A percentile compares a stretch with the other conserved stretches of the same genome.
These are phyloP conservation scores for Pteromalus puparum DNA, from an alignment of 1,140 invertebrate genomes.

Conservation along the genomic window DNA sequence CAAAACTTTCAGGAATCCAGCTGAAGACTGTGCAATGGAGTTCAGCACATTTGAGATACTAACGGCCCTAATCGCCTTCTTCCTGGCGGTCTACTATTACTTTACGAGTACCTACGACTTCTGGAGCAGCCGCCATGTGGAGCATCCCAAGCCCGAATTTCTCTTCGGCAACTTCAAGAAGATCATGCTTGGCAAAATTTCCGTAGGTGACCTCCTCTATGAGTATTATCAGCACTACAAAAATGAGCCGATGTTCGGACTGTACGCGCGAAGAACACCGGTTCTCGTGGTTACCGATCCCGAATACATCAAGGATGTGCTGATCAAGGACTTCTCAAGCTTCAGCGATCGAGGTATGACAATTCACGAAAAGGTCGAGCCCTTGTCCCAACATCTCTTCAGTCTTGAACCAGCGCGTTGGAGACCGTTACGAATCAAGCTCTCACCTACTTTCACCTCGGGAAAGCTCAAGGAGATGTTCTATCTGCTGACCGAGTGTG, in stretches of 20 bases:
- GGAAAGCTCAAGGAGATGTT: slow-evolving; percentile 76
- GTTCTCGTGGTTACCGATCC: slow-evolving; percentile 70
- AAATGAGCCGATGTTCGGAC: slow-evolving; percentile 69
- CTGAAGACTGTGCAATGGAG: not conserved
- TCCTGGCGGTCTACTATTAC: slow-evolving; percentile 57
- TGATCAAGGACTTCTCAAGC: slow-evolving; percentile 74
- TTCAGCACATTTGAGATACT: slow-evolving; percentile 51
- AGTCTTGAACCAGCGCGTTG: slow-evolving; percentile 70
- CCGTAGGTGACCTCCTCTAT: slow-evolving; percentile 43
- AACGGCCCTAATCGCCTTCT: slow-evolving; percentile 37
- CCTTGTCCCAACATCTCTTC: slow-evolving; percentile 66
- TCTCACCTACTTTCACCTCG: slow-evolving; percentile 74
- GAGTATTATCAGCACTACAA: slow-evolving; percentile 60
- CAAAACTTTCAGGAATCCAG: not conserved
- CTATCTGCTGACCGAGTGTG: slow-evolving; percentile 66
- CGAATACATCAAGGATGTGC: slow-evolving; percentile 71
- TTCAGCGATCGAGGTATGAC: slow-evolving; percentile 70
- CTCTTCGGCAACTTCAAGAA: slow-evolving; percentile 66
- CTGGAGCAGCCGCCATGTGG: slow-evolving; percentile 65
- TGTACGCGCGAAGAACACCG: slow-evolving; percentile 68
- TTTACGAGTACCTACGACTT: slow-evolving; percentile 56
- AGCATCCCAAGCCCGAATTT: slow-evolving; percentile 59
- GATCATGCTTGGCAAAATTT: slow-evolving; percentile 50
- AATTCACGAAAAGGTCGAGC: slow-evolving; percentile 65
- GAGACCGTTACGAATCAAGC: slow-evolving; percentile 73